Conservation (phyloP, 2,888 invertebrate species). For the Crematogaster levior region DNA sequence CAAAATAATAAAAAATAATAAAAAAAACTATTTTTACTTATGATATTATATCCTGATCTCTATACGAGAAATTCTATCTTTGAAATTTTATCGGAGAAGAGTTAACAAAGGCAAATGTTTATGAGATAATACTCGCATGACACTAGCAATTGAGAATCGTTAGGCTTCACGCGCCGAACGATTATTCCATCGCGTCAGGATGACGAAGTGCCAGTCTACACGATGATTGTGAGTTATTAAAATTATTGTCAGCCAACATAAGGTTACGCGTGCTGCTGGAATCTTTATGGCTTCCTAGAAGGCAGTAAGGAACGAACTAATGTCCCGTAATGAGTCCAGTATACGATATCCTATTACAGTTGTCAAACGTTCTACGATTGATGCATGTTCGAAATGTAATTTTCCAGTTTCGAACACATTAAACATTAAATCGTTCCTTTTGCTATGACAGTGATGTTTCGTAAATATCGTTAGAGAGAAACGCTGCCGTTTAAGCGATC, state of each 20-base stretch:
- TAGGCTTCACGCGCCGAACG: conserved; percentile 65
- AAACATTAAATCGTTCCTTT: conserved; percentile 46
- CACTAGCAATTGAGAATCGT: conserved; percentile 70
- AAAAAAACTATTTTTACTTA: background rate
- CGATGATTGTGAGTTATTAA: conserved; percentile 78
- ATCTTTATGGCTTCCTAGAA: conserved; percentile 75
- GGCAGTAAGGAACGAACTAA: conserved; percentile 70
- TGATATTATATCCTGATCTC: background rate
- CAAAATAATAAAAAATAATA: conserved; percentile 1
- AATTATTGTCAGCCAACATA: conserved; percentile 69
- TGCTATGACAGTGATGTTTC: background rate
- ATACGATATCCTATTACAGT: conserved; percentile 72
- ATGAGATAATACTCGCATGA: conserved; percentile 58
- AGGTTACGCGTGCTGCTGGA: conserved; percentile 67
- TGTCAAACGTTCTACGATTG: conserved; percentile 59
- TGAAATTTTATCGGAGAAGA: conserved; percentile 34
- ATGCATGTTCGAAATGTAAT: conserved; percentile 54
- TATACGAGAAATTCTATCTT: background rate
- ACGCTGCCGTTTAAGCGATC: background rate
- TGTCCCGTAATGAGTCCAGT: conserved; percentile 71
- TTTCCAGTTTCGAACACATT: conserved; percentile 54
- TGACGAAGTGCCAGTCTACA: conserved; percentile 63
- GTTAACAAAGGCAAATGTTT: conserved; percentile 54
- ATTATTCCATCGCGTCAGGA: conserved; percentile 65
- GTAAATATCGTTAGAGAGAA: background rate